Conservation (phyloP, 1,140 invertebrate species). For the Temnothorax nylanderi region DNA sequence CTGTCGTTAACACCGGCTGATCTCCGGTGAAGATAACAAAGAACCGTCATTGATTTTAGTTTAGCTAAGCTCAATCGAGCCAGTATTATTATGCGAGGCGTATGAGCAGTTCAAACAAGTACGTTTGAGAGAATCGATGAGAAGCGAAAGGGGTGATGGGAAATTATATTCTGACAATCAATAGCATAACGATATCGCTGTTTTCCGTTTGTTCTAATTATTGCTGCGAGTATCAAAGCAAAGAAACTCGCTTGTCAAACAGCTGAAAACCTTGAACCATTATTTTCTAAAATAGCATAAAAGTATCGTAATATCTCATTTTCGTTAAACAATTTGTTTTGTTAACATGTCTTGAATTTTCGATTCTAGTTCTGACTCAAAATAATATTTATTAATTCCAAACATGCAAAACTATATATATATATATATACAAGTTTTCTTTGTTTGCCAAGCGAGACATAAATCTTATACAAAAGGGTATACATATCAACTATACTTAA, state of each 20-base stretch:
- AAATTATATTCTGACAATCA: constrained; percentile 69
- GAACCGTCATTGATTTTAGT: constrained; percentile 18
- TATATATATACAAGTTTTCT: not conserved
- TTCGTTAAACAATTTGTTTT: not conserved
- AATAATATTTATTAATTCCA: not conserved
- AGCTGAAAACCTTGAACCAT: not conserved
- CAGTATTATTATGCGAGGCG: constrained; percentile 56
- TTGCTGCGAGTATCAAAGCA: constrained; percentile 16
- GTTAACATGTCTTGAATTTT: not conserved
- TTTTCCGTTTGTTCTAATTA: constrained; percentile 29
- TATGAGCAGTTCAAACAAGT: constrained; percentile 16
- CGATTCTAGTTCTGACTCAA: not conserved
- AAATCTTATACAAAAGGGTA: constrained; percentile 31
- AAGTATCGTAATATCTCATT: not conserved
- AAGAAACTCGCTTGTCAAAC: constrained; percentile 23
- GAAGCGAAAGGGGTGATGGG: constrained; percentile 5
- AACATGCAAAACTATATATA: not conserved
- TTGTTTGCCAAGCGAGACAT: constrained; percentile 32
- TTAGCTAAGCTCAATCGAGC: constrained; percentile 54
- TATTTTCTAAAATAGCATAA: not conserved
- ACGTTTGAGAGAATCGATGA: constrained; percentile 23
- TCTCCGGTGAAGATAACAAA: not conserved
- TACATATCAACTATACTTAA: constrained; percentile 50
- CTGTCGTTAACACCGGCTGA: not conserved
- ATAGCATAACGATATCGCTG: constrained; percentile 52